Conservation (phyloP, 2,888 invertebrate genomes). For the Trichopria drosophilae region DNA sequence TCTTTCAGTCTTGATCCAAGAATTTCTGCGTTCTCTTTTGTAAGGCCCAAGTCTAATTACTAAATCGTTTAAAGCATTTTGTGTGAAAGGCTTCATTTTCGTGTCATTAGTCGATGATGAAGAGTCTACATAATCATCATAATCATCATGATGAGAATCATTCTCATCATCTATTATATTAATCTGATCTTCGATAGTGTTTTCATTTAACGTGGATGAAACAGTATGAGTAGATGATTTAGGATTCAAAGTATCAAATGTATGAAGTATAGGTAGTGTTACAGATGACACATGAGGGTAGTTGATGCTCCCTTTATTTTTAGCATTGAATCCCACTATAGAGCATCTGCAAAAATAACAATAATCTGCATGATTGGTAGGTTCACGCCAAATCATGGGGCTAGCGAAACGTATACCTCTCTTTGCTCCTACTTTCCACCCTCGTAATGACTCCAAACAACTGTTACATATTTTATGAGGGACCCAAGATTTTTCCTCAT, state of each 20-base stretch:
- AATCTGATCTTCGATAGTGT: too few species aligned
- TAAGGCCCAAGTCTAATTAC: constrained; percentile 31
- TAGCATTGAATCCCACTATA: neutral
- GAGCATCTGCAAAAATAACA: constrained; percentile 1
- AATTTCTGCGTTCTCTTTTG: constrained; percentile 32
- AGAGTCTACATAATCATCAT: too few species aligned
- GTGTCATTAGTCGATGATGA: too few species aligned
- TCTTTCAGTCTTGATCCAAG: constrained; percentile 30
- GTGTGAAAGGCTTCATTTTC: too few species aligned
- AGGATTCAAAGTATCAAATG: neutral
- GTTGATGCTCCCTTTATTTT: constrained; percentile 1
- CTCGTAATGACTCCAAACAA: constrained; percentile 1
- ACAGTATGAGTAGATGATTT: neutral
- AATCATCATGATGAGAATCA: too few species aligned
- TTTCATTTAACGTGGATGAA: too few species aligned
- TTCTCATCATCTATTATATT: too few species aligned
- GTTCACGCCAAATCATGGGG: constrained; percentile 6
- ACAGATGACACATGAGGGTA: constrained; percentile 5
- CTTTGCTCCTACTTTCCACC: neutral
- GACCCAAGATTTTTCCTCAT: constrained; percentile 2
- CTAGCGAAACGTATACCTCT: neutral
- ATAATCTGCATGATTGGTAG: constrained; percentile 5
- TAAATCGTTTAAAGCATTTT: constrained; percentile 31
- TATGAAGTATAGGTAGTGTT: neutral
- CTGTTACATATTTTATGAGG: constrained; percentile 2